Conservation (phyloP, 2,888 invertebrate species). For the Apamea crenata region DNA sequence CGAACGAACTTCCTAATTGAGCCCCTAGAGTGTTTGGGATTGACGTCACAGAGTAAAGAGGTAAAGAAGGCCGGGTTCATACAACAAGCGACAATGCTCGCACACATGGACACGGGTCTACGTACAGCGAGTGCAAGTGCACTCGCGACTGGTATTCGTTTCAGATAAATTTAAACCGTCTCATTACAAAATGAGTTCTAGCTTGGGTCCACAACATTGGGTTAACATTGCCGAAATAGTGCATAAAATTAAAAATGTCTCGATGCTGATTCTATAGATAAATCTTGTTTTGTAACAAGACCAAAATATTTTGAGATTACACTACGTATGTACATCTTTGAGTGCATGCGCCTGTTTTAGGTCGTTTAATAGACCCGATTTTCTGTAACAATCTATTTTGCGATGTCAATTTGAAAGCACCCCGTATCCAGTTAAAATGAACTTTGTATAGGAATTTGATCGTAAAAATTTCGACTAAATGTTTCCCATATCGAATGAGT, state of each 20-base stretch:
- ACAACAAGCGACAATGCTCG: too few relatives aligned
- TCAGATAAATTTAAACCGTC: neutral
- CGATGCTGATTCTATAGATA: neutral
- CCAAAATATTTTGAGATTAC: neutral
- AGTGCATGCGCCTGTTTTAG: neutral
- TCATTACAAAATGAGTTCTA: neutral
- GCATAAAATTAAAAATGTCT: neutral
- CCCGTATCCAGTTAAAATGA: constrained; percentile 20
- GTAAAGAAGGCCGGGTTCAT: neutral
- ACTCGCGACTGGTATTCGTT: too few relatives aligned
- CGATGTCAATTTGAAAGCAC: neutral
- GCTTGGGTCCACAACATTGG: neutral
- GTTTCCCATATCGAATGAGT: constrained; percentile 42
- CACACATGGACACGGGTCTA: neutral
- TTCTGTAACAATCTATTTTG: neutral
- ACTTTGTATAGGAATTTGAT: constrained; percentile 20
- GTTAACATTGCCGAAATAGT: neutral
- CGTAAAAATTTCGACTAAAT: constrained; percentile 42
- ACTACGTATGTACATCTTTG: neutral
- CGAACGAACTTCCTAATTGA: constrained; percentile 57
- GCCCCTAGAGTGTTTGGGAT: constrained; percentile 36
- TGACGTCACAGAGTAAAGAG: neutral
- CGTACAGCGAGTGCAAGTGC: neutral
- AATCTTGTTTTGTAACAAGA: neutral
- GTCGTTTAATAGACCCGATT: neutral